Evolutionary conservation across 2,888 invertebrate genomes (phyloP), one percentile per base, ranked within the genome.

Genomic region (Phaedon cochleariae): DNA sequence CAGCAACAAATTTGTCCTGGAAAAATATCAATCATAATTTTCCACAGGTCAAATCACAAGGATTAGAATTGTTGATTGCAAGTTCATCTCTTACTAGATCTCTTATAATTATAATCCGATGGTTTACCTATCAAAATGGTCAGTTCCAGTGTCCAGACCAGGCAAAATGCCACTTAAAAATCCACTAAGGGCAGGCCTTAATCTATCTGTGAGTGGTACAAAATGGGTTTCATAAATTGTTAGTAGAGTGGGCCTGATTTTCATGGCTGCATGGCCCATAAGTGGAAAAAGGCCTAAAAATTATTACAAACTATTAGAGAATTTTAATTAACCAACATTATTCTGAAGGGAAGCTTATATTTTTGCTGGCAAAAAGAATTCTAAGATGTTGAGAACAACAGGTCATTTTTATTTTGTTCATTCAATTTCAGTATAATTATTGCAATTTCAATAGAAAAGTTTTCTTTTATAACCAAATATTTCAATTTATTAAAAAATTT

Each of bases 201-300:
- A 84, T 74, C 90, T 85, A 73, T 90, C 90, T 41, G 93, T 91
- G 71, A 96, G 85, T 12, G 93, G 93, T 57, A 96, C 90, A 84
- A 96, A 93, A 84, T 94, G 95, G 12, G 88, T 92, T 84, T 97
- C 96, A 81, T 95, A 96, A 58, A 97, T 89, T 49, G 89, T 89
- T 69, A 96, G 84, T 64, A 97, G 84, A 1, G 90, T 88, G 5
- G 94, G 93, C 75, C 94, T 89, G 26, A 96, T 95, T 83, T 92
- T 93, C 90, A 95, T 95, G 17, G 95, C 94, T 54, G 95, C 94
- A 85, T 94, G 91, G 31, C 92, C 91, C 74, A 96, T 87, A 41
- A 96, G 83, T n/a, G 96, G 96, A 83, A 96, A 96, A 34, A 96
- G 85, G 10, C 96, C 96, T 87, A 64, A 4, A 74, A 77, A 55